These are phyloP conservation scores for Colostygia pectinataria DNA, from an alignment of 2,888 invertebrate species.

Conservation along the genomic window DNA sequence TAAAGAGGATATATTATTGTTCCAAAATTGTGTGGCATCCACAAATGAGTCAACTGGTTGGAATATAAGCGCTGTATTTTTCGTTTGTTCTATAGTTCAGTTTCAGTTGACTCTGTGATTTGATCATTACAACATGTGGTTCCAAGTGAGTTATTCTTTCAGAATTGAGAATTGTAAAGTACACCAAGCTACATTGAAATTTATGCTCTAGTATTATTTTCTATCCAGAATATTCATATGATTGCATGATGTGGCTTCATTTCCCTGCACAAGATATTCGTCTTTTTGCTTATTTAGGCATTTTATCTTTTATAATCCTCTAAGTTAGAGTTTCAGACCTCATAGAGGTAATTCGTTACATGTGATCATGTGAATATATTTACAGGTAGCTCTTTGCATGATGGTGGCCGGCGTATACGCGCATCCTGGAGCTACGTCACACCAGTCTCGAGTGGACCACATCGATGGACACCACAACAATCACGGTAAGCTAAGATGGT, in stretches of 20 bases:
- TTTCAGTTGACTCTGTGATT: constrained; percentile 51
- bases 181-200: no score
- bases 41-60: constrained; percentile 36
- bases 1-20: constrained; percentile 42
- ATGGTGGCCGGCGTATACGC: constrained; percentile 49
- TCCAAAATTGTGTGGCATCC: constrained; percentile 42
- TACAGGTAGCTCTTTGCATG: constrained; percentile 51
- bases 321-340: no score
- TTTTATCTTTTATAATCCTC: no score
- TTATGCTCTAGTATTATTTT: no score
- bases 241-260: no score
- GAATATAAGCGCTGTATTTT: constrained; percentile 47
- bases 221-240: no score
- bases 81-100: constrained; percentile 47
- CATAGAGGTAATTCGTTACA: no score
- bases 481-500: constrained; percentile 18
- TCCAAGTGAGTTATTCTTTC: constrained; percentile 55
- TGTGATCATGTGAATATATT: constrained; percentile 13
- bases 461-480: constrained; percentile 38
- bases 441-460: constrained; percentile 50
- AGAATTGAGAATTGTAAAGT: no score
- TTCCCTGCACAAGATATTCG: no score
- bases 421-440: constrained; percentile 53
- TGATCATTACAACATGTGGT: constrained; percentile 53
- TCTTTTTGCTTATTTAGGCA: no score